Base-by-base conservation (phyloP, 2,888 invertebrate species). In the Scaptomyza parva region DNA sequence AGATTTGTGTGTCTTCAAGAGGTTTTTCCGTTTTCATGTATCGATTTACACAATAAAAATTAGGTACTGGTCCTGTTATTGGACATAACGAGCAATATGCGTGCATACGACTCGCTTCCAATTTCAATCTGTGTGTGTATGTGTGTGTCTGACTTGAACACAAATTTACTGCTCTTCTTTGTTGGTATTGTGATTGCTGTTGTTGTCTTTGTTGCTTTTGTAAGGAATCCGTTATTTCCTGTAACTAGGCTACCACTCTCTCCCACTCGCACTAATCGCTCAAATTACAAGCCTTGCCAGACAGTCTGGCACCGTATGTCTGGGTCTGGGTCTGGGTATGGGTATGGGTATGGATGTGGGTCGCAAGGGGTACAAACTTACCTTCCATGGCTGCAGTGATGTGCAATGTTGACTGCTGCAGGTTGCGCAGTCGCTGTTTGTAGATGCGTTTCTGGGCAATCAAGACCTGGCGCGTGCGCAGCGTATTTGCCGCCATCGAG, bases 371-470 rank as follows among this genome's bases (percentile, higher is more conserved):
- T 47, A 11, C 48, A 9, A 30, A 66, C 88, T 88, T 78, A 92
- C 92, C 91, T 89, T 91, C 91, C 76, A 91, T 88, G 48, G 90
- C 89, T 24, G 90, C 89, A 8, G 89, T 90, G 20, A 91, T 88
- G 59, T 90, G 90, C 9, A 91, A 52, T 39, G 91, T 86, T 35
- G 92, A 92, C 74, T 93, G 93, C 76, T 94, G 94, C 9, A 94
- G 86, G 44, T 91, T 91, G 30, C 93, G 90, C 22, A 94, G 90
- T 64, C 93, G 93, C 53, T 93, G 92, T 79, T 94, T 94, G 74
- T 94, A 93, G 44, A 93, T 91, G 76, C 93, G 92, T 79, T 94
- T 93, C 85, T 94, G 93, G 20, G 93, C 93, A 45, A 94, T 86
- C 84, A 94, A 76, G 64, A 92, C 86, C 82, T 93, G 92, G 24